Conservation (phyloP, 2,113 vertebrate genomes). For the Bos javanicus region DNA sequence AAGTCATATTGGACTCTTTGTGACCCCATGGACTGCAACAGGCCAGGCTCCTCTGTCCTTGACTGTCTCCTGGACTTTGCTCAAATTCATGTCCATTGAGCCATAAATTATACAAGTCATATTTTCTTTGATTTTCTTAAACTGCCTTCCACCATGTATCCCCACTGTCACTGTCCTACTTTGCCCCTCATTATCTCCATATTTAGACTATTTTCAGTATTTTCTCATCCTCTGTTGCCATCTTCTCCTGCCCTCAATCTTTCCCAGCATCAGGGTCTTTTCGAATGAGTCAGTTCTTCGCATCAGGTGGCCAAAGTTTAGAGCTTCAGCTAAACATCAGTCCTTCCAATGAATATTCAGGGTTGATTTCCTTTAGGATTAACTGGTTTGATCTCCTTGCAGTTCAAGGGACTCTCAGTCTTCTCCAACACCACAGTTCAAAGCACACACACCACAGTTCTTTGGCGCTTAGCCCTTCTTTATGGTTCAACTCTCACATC, state of each 20-base stretch:
- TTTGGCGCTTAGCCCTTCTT: not conserved
- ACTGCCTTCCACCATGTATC: not conserved
- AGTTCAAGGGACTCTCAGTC: not conserved
- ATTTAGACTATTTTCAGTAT: not conserved
- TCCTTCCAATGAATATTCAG: not conserved
- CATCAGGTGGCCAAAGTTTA: not conserved
- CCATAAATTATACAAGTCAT: not conserved
- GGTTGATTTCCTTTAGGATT: rapidly evolving
- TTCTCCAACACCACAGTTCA: not conserved
- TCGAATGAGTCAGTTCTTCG: not conserved
- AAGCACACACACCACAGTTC: not conserved
- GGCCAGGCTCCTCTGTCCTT: not conserved
- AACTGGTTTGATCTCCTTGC: not conserved
- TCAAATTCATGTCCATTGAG: not conserved
- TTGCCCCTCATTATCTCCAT: not conserved
- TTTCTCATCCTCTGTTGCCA: not conserved
- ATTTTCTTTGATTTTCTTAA: not conserved
- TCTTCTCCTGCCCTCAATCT: not conserved
- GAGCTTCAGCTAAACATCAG: not conserved
- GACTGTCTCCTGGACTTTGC: not conserved
- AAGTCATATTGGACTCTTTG: not conserved
- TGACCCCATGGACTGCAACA: not conserved
- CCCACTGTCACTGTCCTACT: not conserved
- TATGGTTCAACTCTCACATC: not conserved
- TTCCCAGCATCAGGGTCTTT: not conserved